phyloP scores from a whole-genome alignment of 2,797 vertebrate genomes.

The Microhierax caerulescens region DNA sequence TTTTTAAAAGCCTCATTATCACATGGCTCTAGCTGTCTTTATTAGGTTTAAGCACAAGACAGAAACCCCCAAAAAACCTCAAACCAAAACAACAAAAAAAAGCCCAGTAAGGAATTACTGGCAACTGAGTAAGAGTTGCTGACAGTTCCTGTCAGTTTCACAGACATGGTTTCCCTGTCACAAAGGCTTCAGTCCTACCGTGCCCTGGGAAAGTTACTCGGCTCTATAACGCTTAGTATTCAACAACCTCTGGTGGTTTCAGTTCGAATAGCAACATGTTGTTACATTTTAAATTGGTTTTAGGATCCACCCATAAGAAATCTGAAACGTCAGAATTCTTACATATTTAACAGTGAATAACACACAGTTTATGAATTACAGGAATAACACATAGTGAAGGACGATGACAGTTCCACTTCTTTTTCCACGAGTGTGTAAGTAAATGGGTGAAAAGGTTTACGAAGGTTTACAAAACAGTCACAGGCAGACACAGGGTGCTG shows the following conservation, averaged over 20 bases:
- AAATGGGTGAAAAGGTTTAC: background rate
- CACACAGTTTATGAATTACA: background rate
- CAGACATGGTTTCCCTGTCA: background rate
- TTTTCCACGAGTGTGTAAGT: background rate
- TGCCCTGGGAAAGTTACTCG: background rate
- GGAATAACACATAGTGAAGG: background rate
- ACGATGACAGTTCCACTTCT: background rate
- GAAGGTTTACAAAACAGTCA: background rate
- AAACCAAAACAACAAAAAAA: background rate
- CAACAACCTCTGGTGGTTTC: constrained; percentile 69
- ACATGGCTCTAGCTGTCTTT: background rate
- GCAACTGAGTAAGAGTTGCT: background rate
- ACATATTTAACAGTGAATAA: background rate
- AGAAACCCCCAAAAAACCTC: background rate
- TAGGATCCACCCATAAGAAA: background rate
- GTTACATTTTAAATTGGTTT: background rate
- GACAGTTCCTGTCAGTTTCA: background rate
- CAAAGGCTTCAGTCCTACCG: background rate
- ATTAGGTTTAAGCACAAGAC: background rate
- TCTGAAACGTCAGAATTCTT: background rate
- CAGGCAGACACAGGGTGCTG: background rate
- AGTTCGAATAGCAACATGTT: background rate
- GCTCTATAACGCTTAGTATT: background rate
- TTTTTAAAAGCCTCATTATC: background rate
- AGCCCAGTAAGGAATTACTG: background rate